Conservation (phyloP, 2,797 vertebrate species). For the Enteromius radiatus region DNA sequence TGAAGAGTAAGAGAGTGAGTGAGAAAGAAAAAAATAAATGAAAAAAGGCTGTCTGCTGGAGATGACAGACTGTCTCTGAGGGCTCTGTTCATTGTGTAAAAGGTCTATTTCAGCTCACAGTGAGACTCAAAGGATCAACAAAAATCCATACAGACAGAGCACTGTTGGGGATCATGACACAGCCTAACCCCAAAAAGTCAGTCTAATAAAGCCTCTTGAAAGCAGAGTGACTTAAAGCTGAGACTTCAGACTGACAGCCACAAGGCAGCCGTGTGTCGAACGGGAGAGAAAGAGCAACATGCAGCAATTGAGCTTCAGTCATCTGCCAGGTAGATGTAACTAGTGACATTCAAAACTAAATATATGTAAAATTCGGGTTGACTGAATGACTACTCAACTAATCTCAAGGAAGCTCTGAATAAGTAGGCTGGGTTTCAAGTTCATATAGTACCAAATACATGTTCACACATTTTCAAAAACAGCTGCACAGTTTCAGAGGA, state of each 20-base stretch:
- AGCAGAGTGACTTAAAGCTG: conserved; percentile 11
- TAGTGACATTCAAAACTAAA: conserved; percentile 1
- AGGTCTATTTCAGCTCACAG: conserved; percentile 27
- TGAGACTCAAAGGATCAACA: conserved; percentile 32
- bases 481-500: neutral
- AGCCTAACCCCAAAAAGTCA: conserved; percentile 13
- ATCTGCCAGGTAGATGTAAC: neutral
- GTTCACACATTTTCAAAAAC: neutral
- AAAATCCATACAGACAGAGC: conserved; percentile 18
- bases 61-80: conserved; percentile 12
- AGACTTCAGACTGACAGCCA: neutral
- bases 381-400: neutral
- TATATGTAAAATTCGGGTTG: neutral
- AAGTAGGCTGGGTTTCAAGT: conserved; percentile 13
- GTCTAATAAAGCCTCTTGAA: conserved; percentile 31
- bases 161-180: neutral
- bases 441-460: neutral
- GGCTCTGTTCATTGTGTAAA: conserved; percentile 25
- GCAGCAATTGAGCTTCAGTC: neutral
- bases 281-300: neutral
- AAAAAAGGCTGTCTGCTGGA: conserved; percentile 4
- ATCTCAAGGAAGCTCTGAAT: neutral
- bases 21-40: neutral
- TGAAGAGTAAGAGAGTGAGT: neutral
- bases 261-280: neutral